These are phyloP conservation scores for Nesidiocoris tenuis DNA, from an alignment of 2,888 invertebrate species.

Conservation along the genomic window DNA sequence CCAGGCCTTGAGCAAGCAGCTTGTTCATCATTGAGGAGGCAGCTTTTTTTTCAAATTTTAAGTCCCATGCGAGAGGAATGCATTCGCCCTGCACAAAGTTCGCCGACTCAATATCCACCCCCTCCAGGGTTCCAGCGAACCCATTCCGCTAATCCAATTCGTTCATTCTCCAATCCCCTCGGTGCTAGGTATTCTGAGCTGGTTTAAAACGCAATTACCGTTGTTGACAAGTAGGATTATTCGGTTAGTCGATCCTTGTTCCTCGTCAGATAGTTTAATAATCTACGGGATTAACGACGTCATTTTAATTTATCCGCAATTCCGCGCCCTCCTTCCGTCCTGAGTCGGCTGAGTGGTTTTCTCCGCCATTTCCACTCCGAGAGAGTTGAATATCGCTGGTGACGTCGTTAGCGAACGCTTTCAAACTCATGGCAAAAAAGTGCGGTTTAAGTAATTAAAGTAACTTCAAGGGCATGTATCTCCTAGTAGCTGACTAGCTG, in stretches of 20 bases:
- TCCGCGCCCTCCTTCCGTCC: background rate
- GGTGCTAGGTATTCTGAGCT: background rate
- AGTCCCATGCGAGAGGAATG: no score
- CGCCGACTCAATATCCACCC: no score
- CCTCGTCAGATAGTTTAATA: conserved; percentile 21
- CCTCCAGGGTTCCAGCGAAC: background rate
- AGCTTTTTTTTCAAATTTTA: no score
- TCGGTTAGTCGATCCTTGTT: conserved; percentile 24
- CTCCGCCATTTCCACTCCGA: background rate
- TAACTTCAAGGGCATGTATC: no score
- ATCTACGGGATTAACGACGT: background rate
- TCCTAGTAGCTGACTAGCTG: no score
- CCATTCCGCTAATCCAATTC: background rate
- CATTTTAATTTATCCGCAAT: background rate
- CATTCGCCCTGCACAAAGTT: no score
- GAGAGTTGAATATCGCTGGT: background rate
- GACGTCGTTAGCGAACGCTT: background rate
- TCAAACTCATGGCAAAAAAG: no score
- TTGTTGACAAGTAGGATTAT: conserved; percentile 27
- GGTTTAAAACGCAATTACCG: conserved; percentile 35
- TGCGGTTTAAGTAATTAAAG: no score
- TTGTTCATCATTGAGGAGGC: no score
- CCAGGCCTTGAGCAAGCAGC: no score
- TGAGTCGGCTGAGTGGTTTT: background rate
- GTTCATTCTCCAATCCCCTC: background rate